Evolutionary conservation across 1,140 invertebrate species (phyloP).

Genomic region (Physella acuta): DNA sequence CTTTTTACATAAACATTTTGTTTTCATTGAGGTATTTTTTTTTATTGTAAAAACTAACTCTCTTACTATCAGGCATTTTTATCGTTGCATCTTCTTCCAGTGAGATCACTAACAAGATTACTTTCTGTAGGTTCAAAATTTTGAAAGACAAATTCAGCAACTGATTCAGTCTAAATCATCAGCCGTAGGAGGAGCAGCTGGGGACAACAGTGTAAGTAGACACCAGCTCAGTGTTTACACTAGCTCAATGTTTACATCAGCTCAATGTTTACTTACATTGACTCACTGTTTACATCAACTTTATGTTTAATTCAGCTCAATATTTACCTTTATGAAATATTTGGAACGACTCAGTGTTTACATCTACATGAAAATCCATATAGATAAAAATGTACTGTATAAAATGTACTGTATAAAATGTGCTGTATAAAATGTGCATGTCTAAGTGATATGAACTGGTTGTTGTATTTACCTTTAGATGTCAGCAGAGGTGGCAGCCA

Average conservation of each 20-base stretch:
- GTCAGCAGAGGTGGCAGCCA: constrained; percentile 18
- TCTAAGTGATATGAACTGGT: neutral
- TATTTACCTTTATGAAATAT: no score
- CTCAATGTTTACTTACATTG: no score
- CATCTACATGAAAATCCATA: no score
- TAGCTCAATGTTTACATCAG: no score
- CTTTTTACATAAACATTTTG: neutral
- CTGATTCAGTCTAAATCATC: neutral
- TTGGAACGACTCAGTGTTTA: no score
- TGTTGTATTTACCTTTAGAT: constrained; percentile 7
- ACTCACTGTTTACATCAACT: no score
- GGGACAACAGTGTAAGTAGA: neutral
- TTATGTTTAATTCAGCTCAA: no score
- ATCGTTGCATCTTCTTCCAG: neutral
- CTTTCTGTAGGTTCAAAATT: neutral
- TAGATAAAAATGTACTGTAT: no score
- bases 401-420: no score
- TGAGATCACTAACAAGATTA: neutral
- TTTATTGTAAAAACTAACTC: neutral
- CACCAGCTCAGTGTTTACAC: no score
- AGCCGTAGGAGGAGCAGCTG: neutral
- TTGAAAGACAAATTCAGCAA: constrained; percentile 15
- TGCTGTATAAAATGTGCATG: neutral
- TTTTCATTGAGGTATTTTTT: neutral
- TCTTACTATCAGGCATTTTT: neutral